Evolutionary conservation across 1,140 invertebrate species (phyloP).

Genomic region (Argopecten irradians): DNA sequence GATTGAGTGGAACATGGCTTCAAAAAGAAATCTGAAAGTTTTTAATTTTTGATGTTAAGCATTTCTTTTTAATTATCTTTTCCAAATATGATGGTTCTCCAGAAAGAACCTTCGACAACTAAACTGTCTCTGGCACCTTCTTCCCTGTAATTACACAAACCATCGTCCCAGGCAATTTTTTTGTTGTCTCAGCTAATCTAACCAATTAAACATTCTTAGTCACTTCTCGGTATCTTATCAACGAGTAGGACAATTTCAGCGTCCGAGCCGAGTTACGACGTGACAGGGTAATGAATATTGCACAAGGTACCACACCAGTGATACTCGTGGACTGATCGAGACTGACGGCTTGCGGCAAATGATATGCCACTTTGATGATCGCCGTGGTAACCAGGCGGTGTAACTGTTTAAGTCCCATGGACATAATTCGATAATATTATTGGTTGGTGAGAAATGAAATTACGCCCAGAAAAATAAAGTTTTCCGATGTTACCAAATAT

Average conservation of each 20-base stretch:
- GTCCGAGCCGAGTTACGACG: not conserved
- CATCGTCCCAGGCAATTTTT: not conserved
- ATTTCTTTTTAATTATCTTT: too few species aligned
- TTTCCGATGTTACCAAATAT: conserved; percentile 9
- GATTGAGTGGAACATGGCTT: too few species aligned
- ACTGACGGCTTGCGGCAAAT: conserved; percentile 6
- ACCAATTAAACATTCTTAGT: not conserved
- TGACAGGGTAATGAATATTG: not conserved
- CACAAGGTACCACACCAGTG: not conserved
- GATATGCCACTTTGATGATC: conserved; percentile 15
- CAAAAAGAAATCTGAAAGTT: too few species aligned
- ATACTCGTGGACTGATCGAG: not conserved
- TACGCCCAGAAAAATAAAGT: conserved; percentile 8
- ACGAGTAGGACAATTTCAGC: not conserved
- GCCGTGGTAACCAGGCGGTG: not conserved
- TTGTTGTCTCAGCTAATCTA: not conserved
- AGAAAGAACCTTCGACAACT: too few species aligned
- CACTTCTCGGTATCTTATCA: not conserved
- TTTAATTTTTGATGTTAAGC: too few species aligned
- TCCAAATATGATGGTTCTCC: too few species aligned
- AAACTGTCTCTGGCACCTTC: too few species aligned
- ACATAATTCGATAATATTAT: not conserved
- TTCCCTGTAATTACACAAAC: not conserved
- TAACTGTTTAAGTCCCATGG: not conserved
- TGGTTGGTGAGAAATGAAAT: conserved; percentile 17